Conservation (phyloP, 1,140 invertebrate genomes). For the Nebria ingens region DNA sequence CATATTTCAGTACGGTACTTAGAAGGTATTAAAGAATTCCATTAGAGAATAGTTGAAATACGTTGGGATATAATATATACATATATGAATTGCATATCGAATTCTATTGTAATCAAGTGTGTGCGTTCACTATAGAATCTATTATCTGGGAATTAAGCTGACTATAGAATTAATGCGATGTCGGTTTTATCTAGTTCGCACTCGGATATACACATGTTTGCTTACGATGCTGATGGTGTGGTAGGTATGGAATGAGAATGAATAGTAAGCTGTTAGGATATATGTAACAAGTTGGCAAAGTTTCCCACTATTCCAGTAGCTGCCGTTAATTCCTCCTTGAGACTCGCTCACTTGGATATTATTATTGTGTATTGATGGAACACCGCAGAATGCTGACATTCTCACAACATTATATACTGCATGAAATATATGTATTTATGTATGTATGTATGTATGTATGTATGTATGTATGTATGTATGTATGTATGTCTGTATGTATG, state of each 20-base stretch:
- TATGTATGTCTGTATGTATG: no score
- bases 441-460: no score
- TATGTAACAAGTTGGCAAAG: no score
- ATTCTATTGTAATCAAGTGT: constrained; percentile 7
- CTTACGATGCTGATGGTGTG: neutral
- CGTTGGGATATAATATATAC: no score
- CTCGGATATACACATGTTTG: constrained; percentile 5
- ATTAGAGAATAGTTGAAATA: no score
- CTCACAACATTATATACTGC: neutral
- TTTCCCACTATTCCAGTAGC: neutral
- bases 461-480: no score
- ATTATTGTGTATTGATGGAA: neutral
- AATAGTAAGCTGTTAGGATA: neutral
- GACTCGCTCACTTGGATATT: neutral
- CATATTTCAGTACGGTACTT: no score
- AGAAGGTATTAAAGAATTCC: no score
- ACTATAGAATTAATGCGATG: constrained; percentile 2
- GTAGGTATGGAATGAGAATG: neutral
- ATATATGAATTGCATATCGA: no score
- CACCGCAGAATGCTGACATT: no score
- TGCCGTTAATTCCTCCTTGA: neutral
- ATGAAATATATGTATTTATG: no score
- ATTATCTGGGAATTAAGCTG: constrained; percentile 4
- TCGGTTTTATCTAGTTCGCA: constrained; percentile 8
- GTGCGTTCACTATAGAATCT: constrained; percentile 1